phyloP scores from a whole-genome alignment of 2,888 invertebrate genomes.

The Heterodera filipjevi region DNA sequence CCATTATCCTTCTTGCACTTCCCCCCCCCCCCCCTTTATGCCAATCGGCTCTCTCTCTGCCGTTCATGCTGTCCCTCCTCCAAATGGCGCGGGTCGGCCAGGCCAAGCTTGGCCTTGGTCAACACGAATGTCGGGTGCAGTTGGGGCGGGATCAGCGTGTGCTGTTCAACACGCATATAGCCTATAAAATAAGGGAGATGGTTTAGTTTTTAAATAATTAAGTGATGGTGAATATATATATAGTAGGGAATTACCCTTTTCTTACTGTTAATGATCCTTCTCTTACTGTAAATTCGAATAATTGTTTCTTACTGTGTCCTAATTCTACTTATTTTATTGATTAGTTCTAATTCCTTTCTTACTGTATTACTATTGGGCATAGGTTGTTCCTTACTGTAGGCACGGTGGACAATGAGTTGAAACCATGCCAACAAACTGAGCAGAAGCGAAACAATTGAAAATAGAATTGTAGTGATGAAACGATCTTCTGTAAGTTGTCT shows the following conservation, averaged over 20 bases:
- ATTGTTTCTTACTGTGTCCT: too few relatives aligned
- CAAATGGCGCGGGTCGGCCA: neutral
- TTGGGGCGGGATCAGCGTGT: conserved; percentile 14
- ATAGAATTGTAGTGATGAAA: neutral
- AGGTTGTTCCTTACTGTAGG: neutral
- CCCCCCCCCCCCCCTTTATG: neutral
- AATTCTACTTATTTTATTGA: neutral
- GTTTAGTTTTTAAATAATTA: neutral
- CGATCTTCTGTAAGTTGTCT: neutral
- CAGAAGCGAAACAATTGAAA: neutral
- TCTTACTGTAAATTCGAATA: too few relatives aligned
- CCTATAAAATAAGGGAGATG: neutral
- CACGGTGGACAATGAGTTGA: neutral
- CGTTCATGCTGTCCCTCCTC: conserved; percentile 5
- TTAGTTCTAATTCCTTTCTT: neutral
- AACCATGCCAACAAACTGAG: neutral
- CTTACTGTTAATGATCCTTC: too few relatives aligned
- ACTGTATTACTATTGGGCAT: too few relatives aligned
- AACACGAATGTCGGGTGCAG: neutral
- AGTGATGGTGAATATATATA: too few relatives aligned
- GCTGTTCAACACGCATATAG: conserved; percentile 3
- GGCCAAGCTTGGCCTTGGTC: neutral
- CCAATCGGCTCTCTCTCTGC: neutral
- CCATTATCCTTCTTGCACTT: too few relatives aligned
- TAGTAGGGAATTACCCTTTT: too few relatives aligned